phyloP scores from a whole-genome alignment of 2,113 vertebrate genomes.

The Menidia beryllina region DNA sequence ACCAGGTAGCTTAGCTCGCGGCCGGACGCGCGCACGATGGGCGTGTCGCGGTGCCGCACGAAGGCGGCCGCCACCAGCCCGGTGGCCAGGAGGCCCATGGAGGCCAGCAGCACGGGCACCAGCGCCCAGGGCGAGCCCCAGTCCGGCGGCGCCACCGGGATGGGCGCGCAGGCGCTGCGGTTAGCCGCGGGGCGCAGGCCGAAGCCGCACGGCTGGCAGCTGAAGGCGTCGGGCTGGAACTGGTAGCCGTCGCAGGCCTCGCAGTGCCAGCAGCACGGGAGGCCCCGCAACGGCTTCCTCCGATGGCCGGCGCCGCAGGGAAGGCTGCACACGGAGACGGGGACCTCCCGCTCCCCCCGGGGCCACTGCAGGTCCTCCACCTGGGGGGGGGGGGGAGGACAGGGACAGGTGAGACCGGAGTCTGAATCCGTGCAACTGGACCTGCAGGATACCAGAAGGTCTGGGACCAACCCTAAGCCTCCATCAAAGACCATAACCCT shows the following conservation, averaged over 20 bases:
- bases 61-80: conserved; percentile 95
- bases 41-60: conserved; percentile 93
- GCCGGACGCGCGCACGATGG: conserved; percentile 93
- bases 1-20: conserved; percentile 95
- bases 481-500: too few relatives aligned
- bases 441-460: too few relatives aligned
- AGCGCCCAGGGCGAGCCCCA: conserved; percentile 97
- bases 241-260: conserved; percentile 94
- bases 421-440: too few relatives aligned
- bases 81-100: conserved; percentile 94
- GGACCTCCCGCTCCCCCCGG: conserved; percentile 82
- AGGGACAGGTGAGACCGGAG: too few relatives aligned
- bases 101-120: conserved; percentile 93
- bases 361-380: conserved; percentile 95
- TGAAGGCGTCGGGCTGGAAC: conserved; percentile 91
- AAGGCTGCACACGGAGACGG: conserved; percentile 89
- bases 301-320: conserved; percentile 90
- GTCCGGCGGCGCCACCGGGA: conserved; percentile 92
- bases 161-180: conserved; percentile 90
- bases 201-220: conserved; percentile 91
- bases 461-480: too few relatives aligned
- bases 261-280: conserved; percentile 96
- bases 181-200: conserved; percentile 90
- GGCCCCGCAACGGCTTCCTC: conserved; percentile 94
- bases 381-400: too few relatives aligned